Evolutionary conservation across 2,113 vertebrate genomes (phyloP).

Genomic region (Macrotus californicus): DNA sequence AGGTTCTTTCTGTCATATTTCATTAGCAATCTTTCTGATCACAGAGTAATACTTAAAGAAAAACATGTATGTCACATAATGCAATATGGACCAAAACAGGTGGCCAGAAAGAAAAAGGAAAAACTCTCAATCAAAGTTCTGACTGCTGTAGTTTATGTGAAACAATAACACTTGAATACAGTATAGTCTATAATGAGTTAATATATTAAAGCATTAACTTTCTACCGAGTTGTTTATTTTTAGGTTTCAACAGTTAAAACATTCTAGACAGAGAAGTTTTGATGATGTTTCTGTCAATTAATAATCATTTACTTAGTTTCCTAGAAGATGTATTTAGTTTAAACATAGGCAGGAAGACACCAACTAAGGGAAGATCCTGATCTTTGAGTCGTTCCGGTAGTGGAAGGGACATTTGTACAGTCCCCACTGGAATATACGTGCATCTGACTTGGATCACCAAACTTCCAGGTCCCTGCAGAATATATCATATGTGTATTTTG

Average conservation of each 20-base stretch:
- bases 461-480: not conserved
- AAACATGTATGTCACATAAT: conserved; percentile 13
- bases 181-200: not conserved
- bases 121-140: not conserved
- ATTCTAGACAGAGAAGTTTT: not conserved
- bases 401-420: not conserved
- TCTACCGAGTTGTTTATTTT: not conserved
- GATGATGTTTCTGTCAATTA: not conserved
- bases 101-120: not conserved
- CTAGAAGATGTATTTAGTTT: not conserved
- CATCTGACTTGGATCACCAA: not conserved
- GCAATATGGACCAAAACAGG: conserved; percentile 26
- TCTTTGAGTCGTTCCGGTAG: not conserved
- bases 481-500: not conserved
- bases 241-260: not conserved
- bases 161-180: not conserved
- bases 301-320: not conserved
- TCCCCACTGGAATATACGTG: not conserved
- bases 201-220: not conserved
- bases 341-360: not conserved
- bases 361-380: not conserved
- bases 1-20: conserved; percentile 38
- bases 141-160: not conserved
- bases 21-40: conserved; percentile 68
- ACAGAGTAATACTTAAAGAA: conserved; percentile 31